Conservation (phyloP, 2,888 invertebrate species). For the Habroteleia sp. region DNA sequence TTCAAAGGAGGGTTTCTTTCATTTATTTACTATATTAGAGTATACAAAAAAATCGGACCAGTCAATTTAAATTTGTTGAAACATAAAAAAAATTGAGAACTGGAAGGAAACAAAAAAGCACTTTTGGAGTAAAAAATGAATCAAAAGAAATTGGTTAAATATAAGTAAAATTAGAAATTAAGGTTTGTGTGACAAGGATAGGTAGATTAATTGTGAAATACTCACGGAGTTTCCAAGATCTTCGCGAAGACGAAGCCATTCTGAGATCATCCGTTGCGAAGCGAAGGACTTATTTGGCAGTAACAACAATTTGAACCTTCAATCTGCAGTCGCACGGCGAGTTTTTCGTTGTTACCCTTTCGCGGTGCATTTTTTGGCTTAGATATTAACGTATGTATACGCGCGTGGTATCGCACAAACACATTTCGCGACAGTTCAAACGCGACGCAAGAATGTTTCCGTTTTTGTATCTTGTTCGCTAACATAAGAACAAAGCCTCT, state of each 20-base stretch:
- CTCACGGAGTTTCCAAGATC: slow-evolving; percentile 93
- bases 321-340: slow-evolving; percentile 69
- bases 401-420: slow-evolving; percentile 2
- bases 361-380: slow-evolving; percentile 40
- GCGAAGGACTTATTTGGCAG: slow-evolving; percentile 78
- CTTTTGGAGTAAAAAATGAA: background rate
- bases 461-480: slow-evolving; percentile 18
- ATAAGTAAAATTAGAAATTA: background rate
- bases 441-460: slow-evolving; percentile 24
- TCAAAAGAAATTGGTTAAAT: background rate
- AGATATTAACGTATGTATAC: background rate
- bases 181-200: slow-evolving; percentile 7
- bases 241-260: slow-evolving; percentile 83
- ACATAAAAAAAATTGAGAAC: background rate
- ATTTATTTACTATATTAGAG: too few relatives aligned
- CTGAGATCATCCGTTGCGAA: slow-evolving; percentile 70
- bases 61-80: background rate
- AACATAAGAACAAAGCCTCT: slow-evolving; percentile 29
- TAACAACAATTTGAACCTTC: slow-evolving; percentile 73
- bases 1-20: too few relatives aligned
- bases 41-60: background rate
- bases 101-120: background rate
- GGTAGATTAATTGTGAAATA: slow-evolving; percentile 68
- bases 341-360: slow-evolving; percentile 69
- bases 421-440: slow-evolving; percentile 23